Evolutionary conservation across 2,113 vertebrate species (phyloP).

Genomic region (Chionis minor): DNA sequence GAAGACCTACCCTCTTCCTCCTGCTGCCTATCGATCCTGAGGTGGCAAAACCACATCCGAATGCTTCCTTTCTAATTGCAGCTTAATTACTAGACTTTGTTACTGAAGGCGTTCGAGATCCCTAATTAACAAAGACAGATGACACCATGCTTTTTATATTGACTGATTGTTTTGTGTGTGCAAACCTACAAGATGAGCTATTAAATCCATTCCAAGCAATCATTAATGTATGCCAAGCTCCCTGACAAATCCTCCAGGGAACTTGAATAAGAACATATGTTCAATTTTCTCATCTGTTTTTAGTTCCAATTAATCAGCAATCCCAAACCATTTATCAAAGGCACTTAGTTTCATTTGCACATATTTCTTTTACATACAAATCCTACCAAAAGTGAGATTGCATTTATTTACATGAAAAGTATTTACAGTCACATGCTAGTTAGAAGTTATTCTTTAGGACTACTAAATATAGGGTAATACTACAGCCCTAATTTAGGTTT

Average conservation of each 20-base stretch:
- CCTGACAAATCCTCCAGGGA: background rate
- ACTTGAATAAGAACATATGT: conserved; percentile 40
- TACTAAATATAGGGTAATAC: background rate
- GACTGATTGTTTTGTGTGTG: conserved; percentile 28
- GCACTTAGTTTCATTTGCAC: background rate
- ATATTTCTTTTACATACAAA: background rate
- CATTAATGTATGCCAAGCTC: background rate
- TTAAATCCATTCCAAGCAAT: background rate
- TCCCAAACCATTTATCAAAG: conserved; percentile 9
- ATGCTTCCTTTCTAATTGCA: conserved; percentile 3
- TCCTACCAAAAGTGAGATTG: background rate
- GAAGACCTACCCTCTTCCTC: background rate
- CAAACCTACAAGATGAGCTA: conserved; percentile 24
- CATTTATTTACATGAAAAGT: background rate
- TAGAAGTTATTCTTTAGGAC: background rate
- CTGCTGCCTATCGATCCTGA: background rate
- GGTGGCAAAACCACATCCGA: conserved; percentile 16
- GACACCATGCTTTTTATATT: conserved; percentile 1
- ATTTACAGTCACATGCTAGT: background rate
- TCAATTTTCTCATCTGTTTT: conserved; percentile 57
- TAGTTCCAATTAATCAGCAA: conserved; percentile 27
- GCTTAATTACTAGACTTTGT: conserved; percentile 41
- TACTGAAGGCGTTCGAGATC: background rate
- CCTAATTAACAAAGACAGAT: background rate
- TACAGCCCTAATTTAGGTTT: background rate